Percentiles rank a stretch among this genome's conserved stretches.
Conservation (phyloP, 2,113 vertebrate species). For the Aegithalos caudatus region DNA sequence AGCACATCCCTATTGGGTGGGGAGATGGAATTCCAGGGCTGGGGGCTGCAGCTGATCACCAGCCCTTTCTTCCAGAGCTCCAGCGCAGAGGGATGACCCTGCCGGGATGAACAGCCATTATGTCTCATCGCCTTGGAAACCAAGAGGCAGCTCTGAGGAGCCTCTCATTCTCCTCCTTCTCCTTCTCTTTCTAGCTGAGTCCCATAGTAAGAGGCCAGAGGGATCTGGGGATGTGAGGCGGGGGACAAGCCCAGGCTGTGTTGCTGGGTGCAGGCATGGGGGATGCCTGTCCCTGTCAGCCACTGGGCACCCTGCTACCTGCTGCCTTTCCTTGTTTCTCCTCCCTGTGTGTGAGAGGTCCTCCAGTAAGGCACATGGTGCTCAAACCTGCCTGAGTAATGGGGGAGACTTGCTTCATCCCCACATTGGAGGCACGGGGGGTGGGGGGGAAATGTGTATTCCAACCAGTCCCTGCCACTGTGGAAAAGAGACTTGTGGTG, state of each 20-base stretch:
- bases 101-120: constrained; percentile 22
- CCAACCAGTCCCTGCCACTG: not conserved
- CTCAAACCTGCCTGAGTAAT: not conserved
- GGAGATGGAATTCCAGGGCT: not conserved
- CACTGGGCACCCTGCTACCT: not conserved
- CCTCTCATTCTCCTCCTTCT: not conserved
- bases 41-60: not conserved
- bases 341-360: not conserved
- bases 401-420: accelerated
- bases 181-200: not conserved
- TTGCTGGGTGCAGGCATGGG: not conserved
- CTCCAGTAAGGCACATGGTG: not conserved
- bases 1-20: not conserved
- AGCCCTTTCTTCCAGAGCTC: not conserved
- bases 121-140: constrained; percentile 65
- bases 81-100: not conserved
- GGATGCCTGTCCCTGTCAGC: not conserved
- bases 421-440: accelerated
- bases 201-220: not conserved
- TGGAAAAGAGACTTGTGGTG: too few relatives aligned
- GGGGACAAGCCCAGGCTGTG: not conserved
- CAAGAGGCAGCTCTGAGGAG: not conserved
- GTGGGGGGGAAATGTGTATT: accelerated
- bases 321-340: not conserved
- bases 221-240: not conserved